phyloP scores from a whole-genome alignment of 2,113 vertebrate species.

The Spizaetus ornatus region DNA sequence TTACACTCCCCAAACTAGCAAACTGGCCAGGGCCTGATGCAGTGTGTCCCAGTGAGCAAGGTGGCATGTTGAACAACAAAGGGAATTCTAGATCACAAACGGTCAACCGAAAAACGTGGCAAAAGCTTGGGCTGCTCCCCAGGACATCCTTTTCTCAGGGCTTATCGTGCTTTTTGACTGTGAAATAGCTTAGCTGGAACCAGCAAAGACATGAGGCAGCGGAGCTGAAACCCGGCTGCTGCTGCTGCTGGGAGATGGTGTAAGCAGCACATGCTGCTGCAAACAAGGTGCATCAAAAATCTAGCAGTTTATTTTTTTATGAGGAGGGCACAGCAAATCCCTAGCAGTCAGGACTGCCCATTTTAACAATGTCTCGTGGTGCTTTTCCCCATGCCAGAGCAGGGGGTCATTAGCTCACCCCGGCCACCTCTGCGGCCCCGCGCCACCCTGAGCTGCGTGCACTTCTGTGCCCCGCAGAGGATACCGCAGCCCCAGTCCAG shows the following conservation, averaged over 20 bases:
- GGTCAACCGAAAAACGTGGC: fast-evolving
- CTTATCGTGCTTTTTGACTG: neutral
- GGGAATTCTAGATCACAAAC: neutral
- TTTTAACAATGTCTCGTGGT: neutral
- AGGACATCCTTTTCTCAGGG: neutral
- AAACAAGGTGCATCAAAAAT: neutral
- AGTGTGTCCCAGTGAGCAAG: neutral
- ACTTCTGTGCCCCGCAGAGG: neutral
- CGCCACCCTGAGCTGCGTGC: fast-evolving
- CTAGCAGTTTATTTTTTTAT: neutral
- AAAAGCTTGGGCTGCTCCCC: neutral
- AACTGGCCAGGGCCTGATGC: neutral
- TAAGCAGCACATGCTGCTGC: neutral
- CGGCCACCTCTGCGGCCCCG: neutral
- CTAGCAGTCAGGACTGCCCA: neutral
- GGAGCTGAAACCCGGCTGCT: neutral
- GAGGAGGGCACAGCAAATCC: neutral
- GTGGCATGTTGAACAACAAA: neutral
- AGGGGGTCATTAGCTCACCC: fast-evolving
- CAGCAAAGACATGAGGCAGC: neutral
- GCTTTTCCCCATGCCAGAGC: neutral
- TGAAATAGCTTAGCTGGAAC: neutral
- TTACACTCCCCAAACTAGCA: neutral
- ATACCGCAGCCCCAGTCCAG: neutral
- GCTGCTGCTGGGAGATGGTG: neutral